These are phyloP conservation scores for Grapholita molesta DNA, from an alignment of 1,140 invertebrate species.

Conservation along the genomic window DNA sequence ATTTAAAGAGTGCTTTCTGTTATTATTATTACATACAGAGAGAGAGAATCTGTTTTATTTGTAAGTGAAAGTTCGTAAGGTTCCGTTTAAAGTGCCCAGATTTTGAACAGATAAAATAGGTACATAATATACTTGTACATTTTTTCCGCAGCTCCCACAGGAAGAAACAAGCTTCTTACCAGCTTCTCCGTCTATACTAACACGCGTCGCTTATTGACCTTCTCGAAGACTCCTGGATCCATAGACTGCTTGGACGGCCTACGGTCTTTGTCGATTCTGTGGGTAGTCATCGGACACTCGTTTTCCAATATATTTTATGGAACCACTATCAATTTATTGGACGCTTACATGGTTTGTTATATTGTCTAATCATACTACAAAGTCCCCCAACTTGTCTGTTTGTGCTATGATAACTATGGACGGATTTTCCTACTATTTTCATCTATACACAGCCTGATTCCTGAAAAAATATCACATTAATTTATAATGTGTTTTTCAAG, in stretches of 20 bases:
- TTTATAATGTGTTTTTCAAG: no score
- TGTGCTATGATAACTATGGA: no score
- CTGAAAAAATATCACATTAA: no score
- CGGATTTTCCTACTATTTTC: no score
- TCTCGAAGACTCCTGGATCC: not conserved
- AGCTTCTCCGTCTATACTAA: constrained; percentile 29
- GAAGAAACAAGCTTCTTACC: not conserved
- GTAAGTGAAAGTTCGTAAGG: no score
- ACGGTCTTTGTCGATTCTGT: constrained; percentile 79
- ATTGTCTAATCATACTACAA: not conserved
- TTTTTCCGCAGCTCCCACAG: not conserved
- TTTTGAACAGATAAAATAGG: not conserved
- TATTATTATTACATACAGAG: no score
- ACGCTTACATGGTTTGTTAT: not conserved
- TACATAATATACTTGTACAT: not conserved
- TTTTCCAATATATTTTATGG: constrained; percentile 24
- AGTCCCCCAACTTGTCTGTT: no score
- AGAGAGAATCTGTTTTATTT: no score
- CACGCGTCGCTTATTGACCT: constrained; percentile 20
- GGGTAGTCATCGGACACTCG: constrained; percentile 80
- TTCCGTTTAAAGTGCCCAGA: no score
- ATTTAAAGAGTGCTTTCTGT: no score
- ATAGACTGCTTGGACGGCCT: constrained; percentile 73
- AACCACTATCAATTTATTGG: not conserved
- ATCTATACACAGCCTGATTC: no score